A percentile compares a stretch with the other conserved stretches of the same genome.
These are phyloP conservation scores for Labrus mixtus DNA, from an alignment of 2,113 vertebrate species.

Conservation along the genomic window DNA sequence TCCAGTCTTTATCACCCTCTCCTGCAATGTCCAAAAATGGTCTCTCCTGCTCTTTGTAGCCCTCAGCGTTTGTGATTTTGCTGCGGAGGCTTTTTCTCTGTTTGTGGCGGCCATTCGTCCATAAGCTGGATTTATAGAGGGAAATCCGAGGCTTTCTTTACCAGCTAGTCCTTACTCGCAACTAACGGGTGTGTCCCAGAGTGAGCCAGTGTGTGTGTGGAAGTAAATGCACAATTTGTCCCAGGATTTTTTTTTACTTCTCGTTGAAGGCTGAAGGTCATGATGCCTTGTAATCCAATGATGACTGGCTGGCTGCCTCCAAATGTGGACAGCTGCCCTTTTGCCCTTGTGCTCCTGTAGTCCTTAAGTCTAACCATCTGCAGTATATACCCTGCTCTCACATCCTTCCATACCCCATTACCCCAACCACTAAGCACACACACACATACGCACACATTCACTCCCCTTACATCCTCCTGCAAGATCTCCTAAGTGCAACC, in stretches of 20 bases:
- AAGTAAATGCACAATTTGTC: constrained; percentile 38
- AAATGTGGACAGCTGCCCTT: constrained; percentile 57
- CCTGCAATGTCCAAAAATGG: constrained; percentile 42
- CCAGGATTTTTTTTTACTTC: constrained; percentile 52
- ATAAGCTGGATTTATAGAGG: constrained; percentile 72
- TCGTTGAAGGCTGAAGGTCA: constrained; percentile 48
- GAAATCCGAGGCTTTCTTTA: constrained; percentile 72
- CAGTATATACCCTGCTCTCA: constrained; percentile 4
- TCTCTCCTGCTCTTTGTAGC: constrained; percentile 44
- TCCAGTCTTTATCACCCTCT: constrained; percentile 45
- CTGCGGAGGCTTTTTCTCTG: constrained; percentile 68
- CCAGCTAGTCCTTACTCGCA: constrained; percentile 54
- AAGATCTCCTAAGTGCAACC: constrained; percentile 24
- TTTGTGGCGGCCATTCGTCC: constrained; percentile 66
- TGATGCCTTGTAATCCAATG: constrained; percentile 69
- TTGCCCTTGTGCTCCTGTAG: constrained; percentile 57
- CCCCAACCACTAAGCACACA: neutral
- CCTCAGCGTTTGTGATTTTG: constrained; percentile 55
- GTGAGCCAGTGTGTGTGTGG: constrained; percentile 1
- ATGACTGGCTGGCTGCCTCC: constrained; percentile 62
- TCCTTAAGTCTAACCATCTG: constrained; percentile 46
- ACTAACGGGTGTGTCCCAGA: constrained; percentile 47
- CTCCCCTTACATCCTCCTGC: constrained; percentile 21
- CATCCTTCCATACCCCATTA: neutral
- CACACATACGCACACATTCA: neutral